These are phyloP conservation scores for Phalacrocorax pelagicus DNA, from an alignment of 2,113 vertebrate genomes.

Conservation along the genomic window DNA sequence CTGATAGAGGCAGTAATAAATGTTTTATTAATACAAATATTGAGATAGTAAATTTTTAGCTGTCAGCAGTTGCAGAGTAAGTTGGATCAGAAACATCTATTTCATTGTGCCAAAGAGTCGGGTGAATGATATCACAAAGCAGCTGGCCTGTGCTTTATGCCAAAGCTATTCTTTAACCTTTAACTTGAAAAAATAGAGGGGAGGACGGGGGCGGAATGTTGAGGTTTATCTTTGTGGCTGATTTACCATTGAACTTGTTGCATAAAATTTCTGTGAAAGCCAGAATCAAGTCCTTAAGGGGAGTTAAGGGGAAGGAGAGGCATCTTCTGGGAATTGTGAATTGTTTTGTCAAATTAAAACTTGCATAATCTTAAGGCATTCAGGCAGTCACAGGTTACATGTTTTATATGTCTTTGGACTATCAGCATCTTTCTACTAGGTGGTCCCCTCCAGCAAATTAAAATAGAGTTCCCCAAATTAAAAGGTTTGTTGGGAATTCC, in stretches of 20 bases:
- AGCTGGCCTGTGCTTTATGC: background rate
- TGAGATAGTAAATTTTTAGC: background rate
- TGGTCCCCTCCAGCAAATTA: background rate
- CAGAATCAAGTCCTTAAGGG: background rate
- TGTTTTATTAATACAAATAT: constrained; percentile 7
- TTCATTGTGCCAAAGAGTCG: background rate
- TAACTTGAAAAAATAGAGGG: background rate
- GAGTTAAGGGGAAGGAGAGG: background rate
- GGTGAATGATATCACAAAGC: background rate
- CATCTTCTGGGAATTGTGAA: background rate
- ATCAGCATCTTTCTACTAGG: background rate
- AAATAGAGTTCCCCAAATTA: background rate
- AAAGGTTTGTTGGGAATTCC: background rate
- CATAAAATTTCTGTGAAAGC: background rate
- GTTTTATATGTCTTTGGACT: background rate
- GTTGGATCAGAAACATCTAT: background rate
- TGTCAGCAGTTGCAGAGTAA: background rate
- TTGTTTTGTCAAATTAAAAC: background rate
- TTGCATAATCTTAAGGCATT: background rate
- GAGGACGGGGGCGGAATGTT: too few relatives aligned
- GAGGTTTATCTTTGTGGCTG: background rate
- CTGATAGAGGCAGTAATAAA: background rate
- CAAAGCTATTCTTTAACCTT: background rate
- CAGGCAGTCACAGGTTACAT: background rate
- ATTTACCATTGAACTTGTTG: background rate